Percentiles rank a stretch among this genome's conserved stretches.
Evolutionary conservation across 2,888 invertebrate species (phyloP).

Genomic region (Pterostichus niger): DNA sequence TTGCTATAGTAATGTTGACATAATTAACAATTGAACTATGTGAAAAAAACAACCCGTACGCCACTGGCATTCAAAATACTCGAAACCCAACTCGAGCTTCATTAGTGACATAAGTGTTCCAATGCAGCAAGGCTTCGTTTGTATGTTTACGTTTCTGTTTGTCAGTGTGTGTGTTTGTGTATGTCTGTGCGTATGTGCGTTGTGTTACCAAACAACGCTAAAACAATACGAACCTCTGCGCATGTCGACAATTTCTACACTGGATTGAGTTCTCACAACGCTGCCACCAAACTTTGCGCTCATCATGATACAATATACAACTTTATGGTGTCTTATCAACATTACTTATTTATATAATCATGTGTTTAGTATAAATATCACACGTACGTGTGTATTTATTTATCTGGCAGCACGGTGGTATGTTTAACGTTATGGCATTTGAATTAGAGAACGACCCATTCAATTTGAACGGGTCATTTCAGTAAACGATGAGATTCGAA

Average conservation of each 20-base stretch:
- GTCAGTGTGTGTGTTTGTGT: slow-evolving; percentile 22
- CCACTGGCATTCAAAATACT: slow-evolving; percentile 47
- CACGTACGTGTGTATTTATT: background rate
- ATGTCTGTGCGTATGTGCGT: slow-evolving; percentile 40
- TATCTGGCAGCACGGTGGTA: no score
- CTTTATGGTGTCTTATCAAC: background rate
- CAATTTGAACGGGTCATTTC: no score
- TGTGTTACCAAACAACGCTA: slow-evolving; percentile 54
- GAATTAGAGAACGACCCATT: no score
- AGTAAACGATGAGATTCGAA: no score
- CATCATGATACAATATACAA: background rate
- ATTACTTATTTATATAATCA: background rate
- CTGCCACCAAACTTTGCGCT: slow-evolving; percentile 50
- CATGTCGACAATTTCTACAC: slow-evolving; percentile 55
- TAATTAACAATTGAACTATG: background rate
- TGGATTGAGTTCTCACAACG: slow-evolving; percentile 42
- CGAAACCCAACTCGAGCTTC: slow-evolving; percentile 51
- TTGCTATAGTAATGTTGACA: background rate
- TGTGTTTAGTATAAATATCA: background rate
- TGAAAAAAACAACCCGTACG: slow-evolving; percentile 12
- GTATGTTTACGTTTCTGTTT: slow-evolving; percentile 50
- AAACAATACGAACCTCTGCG: slow-evolving; percentile 57
- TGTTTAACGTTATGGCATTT: no score
- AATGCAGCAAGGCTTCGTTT: slow-evolving; percentile 42
- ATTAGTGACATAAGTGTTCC: slow-evolving; percentile 64